Evolutionary conservation across 2,888 invertebrate genomes (phyloP), one percentile per base, ranked within the genome.

Genomic region (Bellardia pandia): DNA sequence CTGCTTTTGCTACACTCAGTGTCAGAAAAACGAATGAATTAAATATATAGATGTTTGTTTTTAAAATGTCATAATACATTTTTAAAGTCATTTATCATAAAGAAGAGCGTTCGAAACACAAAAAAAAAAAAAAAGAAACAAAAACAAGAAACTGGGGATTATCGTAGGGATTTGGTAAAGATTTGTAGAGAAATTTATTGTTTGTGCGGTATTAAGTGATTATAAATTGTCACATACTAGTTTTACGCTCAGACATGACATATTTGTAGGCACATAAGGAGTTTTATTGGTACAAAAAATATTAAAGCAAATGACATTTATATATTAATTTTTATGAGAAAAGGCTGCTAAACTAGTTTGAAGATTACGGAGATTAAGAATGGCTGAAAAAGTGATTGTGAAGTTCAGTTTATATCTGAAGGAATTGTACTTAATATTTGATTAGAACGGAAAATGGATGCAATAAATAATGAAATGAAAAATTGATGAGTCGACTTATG

Each of bases 31-130:
- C 13, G 30, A 60, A n/a, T 30, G 14, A 53, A 75, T 75, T 74
- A 81, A 68, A 84, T 83, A 64, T 77, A 78, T 62, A 78, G 69
- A 75, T 80, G 75, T 85, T 85, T 75, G 66, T 75, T 81, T 74
- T 68, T 48, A 74, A 81, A 81, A 75, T 85, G 75, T 85, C 75
- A 85, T 79, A 85, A 85, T 79, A 79, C 37, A 80, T 85, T 85
- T 85, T 69, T 53, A 78, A 85, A 85, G 79, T 33, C 68, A 69
- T 85, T 85, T 80, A 85, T 85, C 85, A 85, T 56, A 53, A 30
- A 76, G 8, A n/a, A 42, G 53, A 53, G 71, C 51, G 37, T 6
- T 51, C n/a, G n/a, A 9, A 48, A 30, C 5, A 30, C 5, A 37
- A 8, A 53, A 56, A 58, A 30, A 72, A 42, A 56, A 16, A 68